phyloP scores from a whole-genome alignment of 2,888 invertebrate genomes.

The Junonia oenone region DNA sequence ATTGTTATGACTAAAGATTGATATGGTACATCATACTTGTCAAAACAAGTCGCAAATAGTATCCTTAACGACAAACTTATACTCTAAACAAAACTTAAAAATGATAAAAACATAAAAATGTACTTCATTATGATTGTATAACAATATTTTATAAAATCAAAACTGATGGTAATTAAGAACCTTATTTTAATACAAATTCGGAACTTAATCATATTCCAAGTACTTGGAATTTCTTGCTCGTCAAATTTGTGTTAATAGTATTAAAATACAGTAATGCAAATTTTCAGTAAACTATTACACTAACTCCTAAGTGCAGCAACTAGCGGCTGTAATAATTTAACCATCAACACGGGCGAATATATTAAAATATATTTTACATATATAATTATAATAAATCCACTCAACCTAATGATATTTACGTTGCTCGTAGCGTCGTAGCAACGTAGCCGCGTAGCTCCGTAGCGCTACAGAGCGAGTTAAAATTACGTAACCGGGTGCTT shows the following conservation, averaged over 20 bases:
- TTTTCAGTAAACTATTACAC: neutral
- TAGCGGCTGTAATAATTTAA: neutral
- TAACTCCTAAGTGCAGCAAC: neutral
- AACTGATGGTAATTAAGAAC: neutral
- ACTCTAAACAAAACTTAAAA: too few species aligned
- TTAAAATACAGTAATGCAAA: neutral
- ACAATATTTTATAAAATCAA: too few species aligned
- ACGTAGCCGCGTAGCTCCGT: conserved; percentile 9
- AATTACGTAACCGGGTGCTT: conserved; percentile 5
- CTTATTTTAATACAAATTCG: too few species aligned
- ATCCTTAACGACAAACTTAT: too few species aligned
- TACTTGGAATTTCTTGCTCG: neutral
- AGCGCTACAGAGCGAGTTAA: conserved; percentile 5
- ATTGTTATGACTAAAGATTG: too few species aligned
- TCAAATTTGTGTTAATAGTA: neutral
- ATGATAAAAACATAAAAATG: too few species aligned
- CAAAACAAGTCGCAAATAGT: too few species aligned
- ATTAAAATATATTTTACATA: conserved; percentile 14
- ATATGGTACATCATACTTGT: too few species aligned
- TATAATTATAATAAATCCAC: conserved; percentile 22
- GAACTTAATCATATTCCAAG: neutral
- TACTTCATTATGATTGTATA: too few species aligned
- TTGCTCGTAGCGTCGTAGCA: conserved; percentile 14
- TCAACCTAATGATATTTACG: conserved; percentile 24
- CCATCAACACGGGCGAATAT: conserved; percentile 6